Evolutionary conservation across 2,888 invertebrate genomes (phyloP).

Genomic region (Scaeva pyrastri): DNA sequence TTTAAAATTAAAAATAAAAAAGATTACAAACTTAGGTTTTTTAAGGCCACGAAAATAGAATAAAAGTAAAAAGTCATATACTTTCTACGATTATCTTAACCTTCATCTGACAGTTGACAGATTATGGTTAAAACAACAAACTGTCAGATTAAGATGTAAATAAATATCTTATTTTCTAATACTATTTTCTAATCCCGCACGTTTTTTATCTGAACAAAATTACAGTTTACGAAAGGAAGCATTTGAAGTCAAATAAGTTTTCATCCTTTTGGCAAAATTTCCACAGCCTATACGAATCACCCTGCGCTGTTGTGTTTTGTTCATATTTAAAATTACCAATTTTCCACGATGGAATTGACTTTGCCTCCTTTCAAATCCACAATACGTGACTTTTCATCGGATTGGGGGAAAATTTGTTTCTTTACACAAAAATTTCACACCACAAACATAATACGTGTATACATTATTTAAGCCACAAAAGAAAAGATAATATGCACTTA

Average conservation of each 20-base stretch:
- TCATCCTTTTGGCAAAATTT: not conserved
- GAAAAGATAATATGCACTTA: conserved; percentile 30
- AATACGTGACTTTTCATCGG: conserved; percentile 59
- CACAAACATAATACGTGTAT: not conserved
- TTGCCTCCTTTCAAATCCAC: conserved; percentile 39
- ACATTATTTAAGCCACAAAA: conserved; percentile 18
- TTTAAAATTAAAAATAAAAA: too few relatives aligned
- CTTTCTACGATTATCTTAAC: too few relatives aligned
- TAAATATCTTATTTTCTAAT: too few relatives aligned
- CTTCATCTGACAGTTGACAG: too few relatives aligned
- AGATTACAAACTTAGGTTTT: too few relatives aligned
- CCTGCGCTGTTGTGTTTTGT: not conserved
- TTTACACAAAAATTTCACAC: conserved; percentile 17
- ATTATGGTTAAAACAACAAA: too few relatives aligned
- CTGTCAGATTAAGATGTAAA: too few relatives aligned
- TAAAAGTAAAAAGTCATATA: too few relatives aligned
- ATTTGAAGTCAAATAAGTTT: not conserved
- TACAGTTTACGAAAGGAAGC: too few relatives aligned
- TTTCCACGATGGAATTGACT: conserved; percentile 60
- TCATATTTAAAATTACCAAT: conserved; percentile 48
- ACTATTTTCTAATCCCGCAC: too few relatives aligned
- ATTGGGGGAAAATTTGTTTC: not conserved
- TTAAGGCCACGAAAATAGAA: too few relatives aligned
- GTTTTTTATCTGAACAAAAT: too few relatives aligned
- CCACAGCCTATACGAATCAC: not conserved